phyloP scores from a whole-genome alignment of 2,797 vertebrate genomes.

The Choloepus didactylus region DNA sequence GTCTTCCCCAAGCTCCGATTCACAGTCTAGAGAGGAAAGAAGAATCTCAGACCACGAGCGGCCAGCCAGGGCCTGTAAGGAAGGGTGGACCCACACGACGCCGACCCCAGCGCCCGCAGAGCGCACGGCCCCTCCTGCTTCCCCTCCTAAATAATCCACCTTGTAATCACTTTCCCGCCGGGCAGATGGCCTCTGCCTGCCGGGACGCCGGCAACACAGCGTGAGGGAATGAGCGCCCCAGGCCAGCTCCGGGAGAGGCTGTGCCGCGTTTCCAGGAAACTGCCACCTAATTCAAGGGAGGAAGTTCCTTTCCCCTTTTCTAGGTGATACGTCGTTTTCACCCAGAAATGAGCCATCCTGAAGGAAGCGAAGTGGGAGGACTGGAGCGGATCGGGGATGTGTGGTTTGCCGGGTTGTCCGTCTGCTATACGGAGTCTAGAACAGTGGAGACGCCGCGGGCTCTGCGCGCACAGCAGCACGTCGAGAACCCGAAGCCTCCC shows the following conservation, averaged over 20 bases:
- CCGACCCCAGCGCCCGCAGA: rapidly evolving
- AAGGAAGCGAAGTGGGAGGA: not conserved
- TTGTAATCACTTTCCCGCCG: not conserved
- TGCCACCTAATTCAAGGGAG: rapidly evolving
- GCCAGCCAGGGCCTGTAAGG: not conserved
- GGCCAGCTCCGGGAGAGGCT: too few species aligned
- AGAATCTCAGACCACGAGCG: rapidly evolving
- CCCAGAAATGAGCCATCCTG: not conserved
- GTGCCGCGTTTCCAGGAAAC: too few species aligned
- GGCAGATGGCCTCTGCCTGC: not conserved
- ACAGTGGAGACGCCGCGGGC: too few species aligned
- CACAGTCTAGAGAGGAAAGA: rapidly evolving
- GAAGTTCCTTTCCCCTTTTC: too few species aligned
- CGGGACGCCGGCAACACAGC: not conserved
- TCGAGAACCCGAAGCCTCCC: too few species aligned
- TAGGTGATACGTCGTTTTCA: rapidly evolving
- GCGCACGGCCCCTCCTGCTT: not conserved
- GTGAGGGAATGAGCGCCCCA: too few species aligned
- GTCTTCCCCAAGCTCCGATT: not conserved
- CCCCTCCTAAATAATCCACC: not conserved
- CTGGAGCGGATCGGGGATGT: rapidly evolving
- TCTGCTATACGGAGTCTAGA: too few species aligned
- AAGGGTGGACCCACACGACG: rapidly evolving
- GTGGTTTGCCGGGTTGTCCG: not conserved
- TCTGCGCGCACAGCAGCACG: too few species aligned